These are phyloP conservation scores for Cheilosia grossa DNA, from an alignment of 2,888 invertebrate genomes.

Conservation along the genomic window DNA sequence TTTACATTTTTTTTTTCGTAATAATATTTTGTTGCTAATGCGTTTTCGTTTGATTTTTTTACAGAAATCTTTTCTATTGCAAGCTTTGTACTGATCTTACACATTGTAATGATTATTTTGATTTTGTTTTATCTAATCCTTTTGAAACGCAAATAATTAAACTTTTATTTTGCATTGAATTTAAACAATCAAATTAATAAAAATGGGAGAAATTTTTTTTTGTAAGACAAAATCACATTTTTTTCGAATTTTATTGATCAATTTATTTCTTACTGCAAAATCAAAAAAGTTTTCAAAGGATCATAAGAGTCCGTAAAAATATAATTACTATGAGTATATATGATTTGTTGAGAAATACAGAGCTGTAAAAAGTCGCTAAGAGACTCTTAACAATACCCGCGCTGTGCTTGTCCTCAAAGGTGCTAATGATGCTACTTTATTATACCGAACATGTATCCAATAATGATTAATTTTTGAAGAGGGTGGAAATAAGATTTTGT, in stretches of 20 bases:
- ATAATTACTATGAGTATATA: constrained; percentile 25
- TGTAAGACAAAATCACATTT: constrained; percentile 5
- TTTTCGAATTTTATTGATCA: background rate
- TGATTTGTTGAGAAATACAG: constrained; percentile 33
- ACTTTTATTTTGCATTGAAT: constrained; percentile 70
- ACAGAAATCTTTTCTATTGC: constrained; percentile 49
- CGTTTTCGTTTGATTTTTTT: constrained; percentile 59
- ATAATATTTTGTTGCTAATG: constrained; percentile 67
- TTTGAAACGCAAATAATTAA: constrained; percentile 51
- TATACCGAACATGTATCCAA: background rate
- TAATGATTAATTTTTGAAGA: background rate
- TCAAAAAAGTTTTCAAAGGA: constrained; percentile 26
- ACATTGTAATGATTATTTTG: constrained; percentile 46
- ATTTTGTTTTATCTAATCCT: constrained; percentile 39
- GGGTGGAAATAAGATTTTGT: constrained; percentile 1
- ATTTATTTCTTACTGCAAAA: constrained; percentile 21
- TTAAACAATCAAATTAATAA: background rate
- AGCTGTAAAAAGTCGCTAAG: constrained; percentile 34
- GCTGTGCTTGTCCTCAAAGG: constrained; percentile 48
- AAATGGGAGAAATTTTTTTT: constrained; percentile 21
- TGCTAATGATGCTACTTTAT: constrained; percentile 24
- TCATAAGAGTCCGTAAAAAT: constrained; percentile 32
- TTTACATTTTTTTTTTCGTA: constrained; percentile 1
- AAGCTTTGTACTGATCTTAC: constrained; percentile 67
- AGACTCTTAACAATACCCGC: constrained; percentile 45